A percentile compares a stretch with the other conserved stretches of the same genome.
Conservation (phyloP, 2,113 vertebrate genomes). For the Pionites leucogaster region DNA sequence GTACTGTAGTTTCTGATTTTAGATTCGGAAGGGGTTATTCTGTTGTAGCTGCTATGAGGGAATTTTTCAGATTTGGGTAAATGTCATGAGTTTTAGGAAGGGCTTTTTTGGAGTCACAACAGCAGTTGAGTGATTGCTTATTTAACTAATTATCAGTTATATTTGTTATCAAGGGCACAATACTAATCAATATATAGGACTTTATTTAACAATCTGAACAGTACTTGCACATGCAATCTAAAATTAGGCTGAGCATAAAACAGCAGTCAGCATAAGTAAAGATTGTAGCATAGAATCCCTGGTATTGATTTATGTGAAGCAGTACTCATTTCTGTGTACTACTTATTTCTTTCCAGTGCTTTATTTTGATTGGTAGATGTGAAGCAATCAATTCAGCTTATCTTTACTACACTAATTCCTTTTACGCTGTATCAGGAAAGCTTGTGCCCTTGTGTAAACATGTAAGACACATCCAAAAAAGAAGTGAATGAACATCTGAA, state of each 20-base stretch:
- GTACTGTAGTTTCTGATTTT: neutral
- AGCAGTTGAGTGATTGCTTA: neutral
- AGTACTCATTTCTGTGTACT: neutral
- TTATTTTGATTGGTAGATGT: neutral
- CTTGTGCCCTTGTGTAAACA: neutral
- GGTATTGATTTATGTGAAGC: neutral
- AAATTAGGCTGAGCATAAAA: neutral
- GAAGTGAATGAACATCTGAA: neutral
- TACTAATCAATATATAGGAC: neutral
- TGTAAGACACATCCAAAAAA: neutral
- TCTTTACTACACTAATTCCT: neutral
- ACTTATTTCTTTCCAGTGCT: neutral
- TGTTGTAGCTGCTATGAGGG: neutral
- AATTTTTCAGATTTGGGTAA: neutral
- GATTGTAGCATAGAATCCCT: neutral
- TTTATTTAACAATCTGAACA: neutral
- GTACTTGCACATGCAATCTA: neutral
- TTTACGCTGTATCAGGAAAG: neutral
- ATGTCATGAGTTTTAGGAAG: neutral
- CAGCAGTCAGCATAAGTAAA: neutral
- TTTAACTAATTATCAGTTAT: neutral
- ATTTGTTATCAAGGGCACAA: neutral
- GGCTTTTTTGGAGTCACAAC: neutral
- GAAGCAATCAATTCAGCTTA: neutral
- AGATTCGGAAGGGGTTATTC: rapidly evolving